phyloP scores from a whole-genome alignment of 2,113 vertebrate genomes.

The Sinocyclocheilus rhinocerous region DNA sequence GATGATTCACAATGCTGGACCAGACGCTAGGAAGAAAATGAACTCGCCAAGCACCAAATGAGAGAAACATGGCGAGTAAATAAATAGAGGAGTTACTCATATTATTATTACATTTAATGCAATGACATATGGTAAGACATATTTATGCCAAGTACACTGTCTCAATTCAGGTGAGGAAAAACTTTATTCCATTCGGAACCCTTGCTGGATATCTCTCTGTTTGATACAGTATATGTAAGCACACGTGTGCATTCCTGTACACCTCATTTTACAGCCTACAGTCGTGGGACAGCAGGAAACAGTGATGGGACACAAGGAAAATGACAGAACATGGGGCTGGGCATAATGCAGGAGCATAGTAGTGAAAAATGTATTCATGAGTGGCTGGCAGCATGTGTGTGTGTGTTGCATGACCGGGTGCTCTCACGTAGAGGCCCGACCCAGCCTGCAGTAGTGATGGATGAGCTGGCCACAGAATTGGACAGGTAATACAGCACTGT shows the following conservation, averaged over 20 bases:
- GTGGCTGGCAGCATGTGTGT: conserved; percentile 31
- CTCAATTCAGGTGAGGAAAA: background rate
- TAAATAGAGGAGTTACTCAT: background rate
- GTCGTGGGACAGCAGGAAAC: conserved; percentile 37
- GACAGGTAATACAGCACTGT: conserved; percentile 56
- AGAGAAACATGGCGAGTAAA: too few relatives aligned
- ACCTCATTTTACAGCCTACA: conserved; percentile 25
- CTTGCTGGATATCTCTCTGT: conserved; percentile 13
- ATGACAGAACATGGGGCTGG: conserved; percentile 47
- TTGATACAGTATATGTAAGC: background rate
- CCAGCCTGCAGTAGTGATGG: conserved; percentile 49
- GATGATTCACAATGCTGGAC: background rate
- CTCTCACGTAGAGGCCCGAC: conserved; percentile 26
- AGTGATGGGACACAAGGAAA: conserved; percentile 38
- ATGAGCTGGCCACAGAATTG: conserved; percentile 56
- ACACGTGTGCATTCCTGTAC: conserved; percentile 14
- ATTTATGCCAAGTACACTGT: background rate
- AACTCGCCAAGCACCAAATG: background rate
- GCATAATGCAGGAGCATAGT: conserved; percentile 43
- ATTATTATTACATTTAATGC: background rate
- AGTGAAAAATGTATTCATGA: conserved; percentile 60
- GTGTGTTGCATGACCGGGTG: conserved; percentile 30
- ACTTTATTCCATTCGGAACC: background rate
- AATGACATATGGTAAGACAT: background rate
- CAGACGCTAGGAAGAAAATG: background rate